Percentiles rank a stretch among this genome's conserved stretches.
Conservation (phyloP, 2,888 invertebrate species). For the Arctia plantaginis region DNA sequence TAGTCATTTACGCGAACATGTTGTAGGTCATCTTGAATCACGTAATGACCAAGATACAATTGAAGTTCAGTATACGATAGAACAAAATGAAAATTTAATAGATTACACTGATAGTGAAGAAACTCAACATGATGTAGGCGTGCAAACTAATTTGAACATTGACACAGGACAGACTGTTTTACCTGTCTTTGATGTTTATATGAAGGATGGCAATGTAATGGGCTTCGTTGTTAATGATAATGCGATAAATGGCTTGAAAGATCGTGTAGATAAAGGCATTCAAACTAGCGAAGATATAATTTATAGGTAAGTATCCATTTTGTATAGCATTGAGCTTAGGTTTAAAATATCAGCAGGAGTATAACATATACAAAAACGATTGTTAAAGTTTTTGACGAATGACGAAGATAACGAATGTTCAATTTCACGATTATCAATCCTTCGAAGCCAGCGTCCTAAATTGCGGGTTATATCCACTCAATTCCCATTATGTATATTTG, state of each 20-base stretch:
- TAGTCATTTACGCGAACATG: background rate
- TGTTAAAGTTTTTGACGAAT: background rate
- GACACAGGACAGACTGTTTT: conserved; percentile 49
- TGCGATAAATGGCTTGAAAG: conserved; percentile 37
- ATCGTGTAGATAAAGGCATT: conserved; percentile 49
- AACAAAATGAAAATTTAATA: conserved; percentile 27
- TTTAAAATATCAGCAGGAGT: background rate
- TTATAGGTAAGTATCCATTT: conserved; percentile 32
- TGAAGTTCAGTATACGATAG: conserved; percentile 35
- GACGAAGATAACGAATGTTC: too few species aligned
- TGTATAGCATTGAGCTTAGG: background rate
- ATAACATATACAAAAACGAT: background rate
- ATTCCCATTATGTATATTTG: too few species aligned
- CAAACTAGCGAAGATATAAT: conserved; percentile 45
- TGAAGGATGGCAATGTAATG: conserved; percentile 62
- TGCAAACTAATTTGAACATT: conserved; percentile 42
- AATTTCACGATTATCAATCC: too few species aligned
- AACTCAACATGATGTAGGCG: conserved; percentile 40
- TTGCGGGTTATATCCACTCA: too few species aligned
- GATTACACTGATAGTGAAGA: conserved; percentile 34
- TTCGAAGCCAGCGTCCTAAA: too few species aligned
- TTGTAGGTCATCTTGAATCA: conserved; percentile 8
- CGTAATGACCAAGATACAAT: conserved; percentile 23
- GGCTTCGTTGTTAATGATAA: conserved; percentile 57
- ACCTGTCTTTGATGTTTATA: conserved; percentile 60